phyloP scores from a whole-genome alignment of 2,797 vertebrate genomes.

The Selene dorsalis region DNA sequence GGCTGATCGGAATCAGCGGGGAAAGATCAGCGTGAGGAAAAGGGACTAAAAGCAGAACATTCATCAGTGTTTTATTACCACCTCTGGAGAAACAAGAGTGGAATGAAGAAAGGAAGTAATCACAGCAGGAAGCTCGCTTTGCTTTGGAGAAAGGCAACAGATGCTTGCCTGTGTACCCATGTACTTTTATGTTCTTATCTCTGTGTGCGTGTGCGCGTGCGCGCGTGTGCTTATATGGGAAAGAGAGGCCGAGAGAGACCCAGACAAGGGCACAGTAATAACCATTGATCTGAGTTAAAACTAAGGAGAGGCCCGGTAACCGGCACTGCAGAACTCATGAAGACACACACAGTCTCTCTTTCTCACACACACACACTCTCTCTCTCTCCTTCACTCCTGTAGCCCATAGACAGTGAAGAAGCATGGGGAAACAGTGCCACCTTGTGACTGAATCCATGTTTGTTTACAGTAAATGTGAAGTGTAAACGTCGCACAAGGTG shows the following conservation, averaged over 20 bases:
- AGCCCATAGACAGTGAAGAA: slow-evolving; percentile 11
- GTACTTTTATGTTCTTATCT: slow-evolving; percentile 20
- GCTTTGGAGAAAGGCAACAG: slow-evolving; percentile 49
- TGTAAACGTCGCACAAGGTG: slow-evolving; percentile 25
- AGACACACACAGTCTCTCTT: slow-evolving; percentile 11
- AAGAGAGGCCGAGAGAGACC: slow-evolving; percentile 40
- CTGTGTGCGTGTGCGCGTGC: neutral
- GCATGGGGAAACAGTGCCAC: slow-evolving; percentile 75
- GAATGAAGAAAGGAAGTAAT: slow-evolving; percentile 59
- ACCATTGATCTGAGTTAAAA: slow-evolving; percentile 83
- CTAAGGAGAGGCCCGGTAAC: slow-evolving; percentile 70
- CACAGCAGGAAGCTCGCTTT: slow-evolving; percentile 54
- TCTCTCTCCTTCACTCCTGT: slow-evolving; percentile 6
- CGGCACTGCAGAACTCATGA: slow-evolving; percentile 68
- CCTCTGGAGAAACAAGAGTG: slow-evolving; percentile 37
- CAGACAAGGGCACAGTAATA: slow-evolving; percentile 81
- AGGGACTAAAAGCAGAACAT: slow-evolving; percentile 28
- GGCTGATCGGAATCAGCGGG: neutral
- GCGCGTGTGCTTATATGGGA: slow-evolving; percentile 20
- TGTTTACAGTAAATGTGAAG: slow-evolving; percentile 1
- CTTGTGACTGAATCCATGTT: slow-evolving; percentile 55
- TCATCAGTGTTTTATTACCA: slow-evolving; percentile 48
- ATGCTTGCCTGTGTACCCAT: slow-evolving; percentile 36
- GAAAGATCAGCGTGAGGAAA: neutral
- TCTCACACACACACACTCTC: slow-evolving; percentile 14